phyloP scores from a whole-genome alignment of 2,113 vertebrate genomes.

The Paracanthobrama guichenoti region DNA sequence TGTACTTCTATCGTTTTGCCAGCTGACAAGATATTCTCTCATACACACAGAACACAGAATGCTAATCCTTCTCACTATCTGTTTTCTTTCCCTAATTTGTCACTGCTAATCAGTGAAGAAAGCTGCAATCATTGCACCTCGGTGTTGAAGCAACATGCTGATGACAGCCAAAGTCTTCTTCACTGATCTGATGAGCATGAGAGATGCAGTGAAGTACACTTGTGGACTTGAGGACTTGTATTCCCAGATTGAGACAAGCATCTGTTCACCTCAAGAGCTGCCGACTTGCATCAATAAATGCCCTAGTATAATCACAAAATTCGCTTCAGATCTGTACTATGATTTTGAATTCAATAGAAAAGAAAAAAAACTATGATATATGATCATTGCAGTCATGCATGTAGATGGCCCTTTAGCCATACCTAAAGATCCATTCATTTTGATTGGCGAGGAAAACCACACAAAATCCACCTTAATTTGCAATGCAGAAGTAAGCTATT shows the following conservation, averaged over 20 bases:
- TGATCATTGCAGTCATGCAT: too few species aligned
- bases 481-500: too few species aligned
- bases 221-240: conserved; percentile 57
- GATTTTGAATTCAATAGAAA: not conserved
- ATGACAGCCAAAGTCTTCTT: conserved; percentile 64
- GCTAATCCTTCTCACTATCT: not conserved
- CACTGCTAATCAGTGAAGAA: conserved; percentile 67
- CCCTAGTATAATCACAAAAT: not conserved
- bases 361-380: not conserved
- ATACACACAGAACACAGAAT: conserved; percentile 30
- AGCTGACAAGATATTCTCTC: conserved; percentile 65
- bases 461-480: too few species aligned
- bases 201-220: conserved; percentile 63
- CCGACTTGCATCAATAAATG: conserved; percentile 43
- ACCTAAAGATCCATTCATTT: too few species aligned
- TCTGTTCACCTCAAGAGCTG: conserved; percentile 62
- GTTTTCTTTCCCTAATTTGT: conserved; percentile 40
- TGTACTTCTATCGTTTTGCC: conserved; percentile 56
- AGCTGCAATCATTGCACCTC: conserved; percentile 78
- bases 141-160: conserved; percentile 73
- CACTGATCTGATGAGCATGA: conserved; percentile 61
- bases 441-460: too few species aligned
- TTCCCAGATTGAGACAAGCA: conserved; percentile 56
- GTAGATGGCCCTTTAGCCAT: too few species aligned
- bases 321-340: not conserved